Percentiles rank a stretch among this genome's conserved stretches.
These are phyloP conservation scores for Tipula helvola DNA, from an alignment of 2,888 invertebrate species.

Conservation along the genomic window DNA sequence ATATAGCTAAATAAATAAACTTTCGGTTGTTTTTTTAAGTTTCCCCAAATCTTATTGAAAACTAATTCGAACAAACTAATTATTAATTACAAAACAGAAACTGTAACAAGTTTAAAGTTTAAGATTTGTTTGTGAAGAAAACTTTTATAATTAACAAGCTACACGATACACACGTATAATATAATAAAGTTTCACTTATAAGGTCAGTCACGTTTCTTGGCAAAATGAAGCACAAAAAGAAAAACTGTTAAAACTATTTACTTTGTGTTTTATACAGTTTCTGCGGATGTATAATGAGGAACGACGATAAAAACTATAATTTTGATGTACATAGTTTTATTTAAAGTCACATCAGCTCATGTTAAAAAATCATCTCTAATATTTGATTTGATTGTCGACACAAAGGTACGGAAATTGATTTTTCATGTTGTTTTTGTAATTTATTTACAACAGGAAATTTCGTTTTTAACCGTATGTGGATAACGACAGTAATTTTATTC, in stretches of 20 bases:
- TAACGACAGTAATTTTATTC: background rate
- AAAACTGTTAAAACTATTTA: background rate
- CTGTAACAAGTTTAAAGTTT: background rate
- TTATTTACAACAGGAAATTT: conserved; percentile 4
- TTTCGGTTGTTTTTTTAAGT: background rate
- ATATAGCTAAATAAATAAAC: background rate
- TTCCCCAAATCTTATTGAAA: background rate
- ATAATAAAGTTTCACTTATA: background rate
- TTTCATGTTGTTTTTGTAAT: background rate
- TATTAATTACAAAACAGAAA: background rate
- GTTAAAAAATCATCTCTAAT: background rate
- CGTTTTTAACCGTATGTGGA: background rate
- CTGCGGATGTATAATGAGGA: background rate
- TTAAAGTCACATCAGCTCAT: background rate
- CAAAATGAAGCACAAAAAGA: background rate
- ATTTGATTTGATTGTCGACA: background rate
- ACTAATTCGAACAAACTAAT: background rate
- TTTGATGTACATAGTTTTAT: background rate
- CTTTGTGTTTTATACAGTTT: background rate
- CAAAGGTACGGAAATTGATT: background rate
- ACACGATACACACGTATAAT: background rate
- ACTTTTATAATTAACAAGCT: background rate
- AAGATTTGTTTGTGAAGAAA: background rate
- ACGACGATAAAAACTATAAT: background rate
- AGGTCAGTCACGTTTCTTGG: background rate